Base-by-base conservation (phyloP, 2,797 vertebrate genomes). In the Scomberomorus guttatus region DNA sequence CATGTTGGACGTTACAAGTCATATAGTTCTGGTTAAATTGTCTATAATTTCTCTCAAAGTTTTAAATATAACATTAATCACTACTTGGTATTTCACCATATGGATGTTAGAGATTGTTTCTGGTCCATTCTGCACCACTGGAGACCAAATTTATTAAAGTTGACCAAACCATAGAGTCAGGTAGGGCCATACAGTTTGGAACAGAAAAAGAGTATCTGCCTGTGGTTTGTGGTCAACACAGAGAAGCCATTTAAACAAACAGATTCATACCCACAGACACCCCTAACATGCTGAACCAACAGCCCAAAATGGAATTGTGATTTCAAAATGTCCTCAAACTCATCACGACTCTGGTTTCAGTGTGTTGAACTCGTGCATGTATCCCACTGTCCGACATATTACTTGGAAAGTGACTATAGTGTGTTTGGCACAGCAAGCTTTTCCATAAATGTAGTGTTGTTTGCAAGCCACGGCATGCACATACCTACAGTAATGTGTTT, bases 81-180 rank as follows among this genome's bases (percentile, higher is more conserved):
- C 37, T 55, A 55, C 4, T 27, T 46, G 20, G 24, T 32, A 29
- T 54, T 55, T 58, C 5, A 8, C 24, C 11, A 37, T 34, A 17
- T 25, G 37, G 48, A 80, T 15, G 18, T 63, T 6, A 18, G n/a
- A 62, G 24, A 55, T 55, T 12, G 57, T 48, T 67, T 66, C 61
- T n/a, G 15, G 10, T 34, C 46, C 27, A 48, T 42, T 42, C 39
- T 42, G 12, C 39, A 42, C 39, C 39, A 42, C 39, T 14, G 4
- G 39, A 56, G 39, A 22, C 2, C 44, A 24, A n/a, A 58, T 57
- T 61, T 54, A 29, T 42, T 25, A 61, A 59, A 66, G 50, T 25
- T 77, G 17, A 25, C 18, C 8, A 58, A 62, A 63, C 22, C 34
- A 64, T 5, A 1, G 44, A 11, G 27, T 34, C 22, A 63, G 42